phyloP scores from a whole-genome alignment of 2,888 invertebrate genomes.

The Torymus auratus region DNA sequence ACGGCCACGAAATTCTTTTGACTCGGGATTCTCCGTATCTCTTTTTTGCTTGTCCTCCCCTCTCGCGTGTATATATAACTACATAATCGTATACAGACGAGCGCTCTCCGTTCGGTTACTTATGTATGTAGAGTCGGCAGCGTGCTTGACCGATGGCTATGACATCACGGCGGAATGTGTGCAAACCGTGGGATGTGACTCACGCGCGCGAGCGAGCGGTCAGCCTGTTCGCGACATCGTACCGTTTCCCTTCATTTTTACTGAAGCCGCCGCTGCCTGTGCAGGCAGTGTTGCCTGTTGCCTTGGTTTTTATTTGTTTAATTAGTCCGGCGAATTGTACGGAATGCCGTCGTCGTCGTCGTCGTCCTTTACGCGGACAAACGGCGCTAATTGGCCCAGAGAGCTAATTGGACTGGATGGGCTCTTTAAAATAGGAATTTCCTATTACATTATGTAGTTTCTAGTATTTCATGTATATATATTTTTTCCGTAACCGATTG shows the following conservation, averaged over 20 bases:
- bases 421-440: too few relatives aligned
- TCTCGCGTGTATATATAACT: background rate
- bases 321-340: constrained; percentile 27
- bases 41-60: background rate
- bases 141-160: constrained; percentile 60
- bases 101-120: background rate
- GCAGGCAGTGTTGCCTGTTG: background rate
- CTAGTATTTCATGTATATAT: too few relatives aligned
- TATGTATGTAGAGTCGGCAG: background rate
- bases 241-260: constrained; percentile 9
- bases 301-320: constrained; percentile 29
- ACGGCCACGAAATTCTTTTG: constrained; percentile 25
- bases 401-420: too few relatives aligned
- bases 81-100: constrained; percentile 3
- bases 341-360: background rate
- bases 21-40: background rate
- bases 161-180: constrained; percentile 74
- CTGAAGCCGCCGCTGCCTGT: background rate
- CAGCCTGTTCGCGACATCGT: background rate
- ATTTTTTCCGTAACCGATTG: too few relatives aligned
- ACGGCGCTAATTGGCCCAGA: too few relatives aligned
- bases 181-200: constrained; percentile 68
- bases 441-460: too few relatives aligned
- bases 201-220: constrained; percentile 56
- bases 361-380: too few relatives aligned